Evolutionary conservation across 2,113 vertebrate genomes (phyloP).

Genomic region (Syrrhaptes paradoxus): DNA sequence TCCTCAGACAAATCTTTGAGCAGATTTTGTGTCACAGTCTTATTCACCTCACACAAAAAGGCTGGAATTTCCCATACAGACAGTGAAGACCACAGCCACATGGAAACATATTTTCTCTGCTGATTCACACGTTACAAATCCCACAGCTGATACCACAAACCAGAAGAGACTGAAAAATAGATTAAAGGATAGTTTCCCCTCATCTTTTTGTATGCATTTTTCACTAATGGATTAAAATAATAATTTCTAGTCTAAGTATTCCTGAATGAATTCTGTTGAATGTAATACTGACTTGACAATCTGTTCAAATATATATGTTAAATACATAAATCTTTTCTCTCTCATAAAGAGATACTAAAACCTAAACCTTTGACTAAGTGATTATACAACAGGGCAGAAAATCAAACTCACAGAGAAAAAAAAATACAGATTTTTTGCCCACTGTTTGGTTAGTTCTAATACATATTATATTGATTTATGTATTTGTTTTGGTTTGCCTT

Average conservation of each 20-base stretch:
- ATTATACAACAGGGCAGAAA: neutral
- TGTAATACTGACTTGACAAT: constrained; percentile 75
- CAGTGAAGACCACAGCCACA: neutral
- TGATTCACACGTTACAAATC: constrained; percentile 70
- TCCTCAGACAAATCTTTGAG: constrained; percentile 64
- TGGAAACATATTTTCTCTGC: constrained; percentile 22
- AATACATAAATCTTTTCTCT: constrained; percentile 46
- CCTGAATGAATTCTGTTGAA: constrained; percentile 66
- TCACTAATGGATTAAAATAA: constrained; percentile 20
- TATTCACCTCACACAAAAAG: constrained; percentile 41
- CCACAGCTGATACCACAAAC: constrained; percentile 71
- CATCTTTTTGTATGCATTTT: constrained; percentile 4
- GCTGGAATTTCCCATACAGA: neutral
- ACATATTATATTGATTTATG: neutral
- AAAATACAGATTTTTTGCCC: neutral
- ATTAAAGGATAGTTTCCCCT: constrained; percentile 22
- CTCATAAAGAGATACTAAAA: constrained; percentile 9
- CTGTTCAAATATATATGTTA: constrained; percentile 68
- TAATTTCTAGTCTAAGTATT: constrained; percentile 47
- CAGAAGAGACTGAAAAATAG: constrained; percentile 29
- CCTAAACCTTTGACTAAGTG: neutral
- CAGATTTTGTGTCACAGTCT: constrained; percentile 54
- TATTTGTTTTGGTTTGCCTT: neutral
- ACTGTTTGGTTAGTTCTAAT: neutral
- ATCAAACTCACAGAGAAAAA: neutral